These are phyloP conservation scores for Dasypus novemcinctus DNA, from an alignment of 2,113 vertebrate species.

Conservation along the genomic window DNA sequence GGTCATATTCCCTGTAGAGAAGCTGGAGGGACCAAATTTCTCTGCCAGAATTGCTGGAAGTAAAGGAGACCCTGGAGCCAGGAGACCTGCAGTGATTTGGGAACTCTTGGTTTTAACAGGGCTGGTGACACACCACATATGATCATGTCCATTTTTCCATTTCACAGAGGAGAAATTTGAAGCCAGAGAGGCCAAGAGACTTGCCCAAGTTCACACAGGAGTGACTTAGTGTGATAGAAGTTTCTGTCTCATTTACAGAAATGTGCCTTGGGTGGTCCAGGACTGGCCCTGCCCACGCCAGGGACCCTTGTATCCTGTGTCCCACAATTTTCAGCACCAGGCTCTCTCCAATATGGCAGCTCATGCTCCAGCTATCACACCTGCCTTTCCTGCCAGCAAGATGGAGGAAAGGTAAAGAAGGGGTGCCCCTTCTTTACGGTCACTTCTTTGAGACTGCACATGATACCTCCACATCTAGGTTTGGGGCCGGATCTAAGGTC, in stretches of 20 bases:
- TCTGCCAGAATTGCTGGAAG: not conserved
- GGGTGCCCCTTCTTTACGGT: not conserved
- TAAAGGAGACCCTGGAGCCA: not conserved
- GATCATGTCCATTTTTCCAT: not conserved
- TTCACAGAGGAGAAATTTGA: not conserved
- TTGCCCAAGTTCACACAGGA: not conserved
- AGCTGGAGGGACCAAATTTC: not conserved
- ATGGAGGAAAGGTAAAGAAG: not conserved
- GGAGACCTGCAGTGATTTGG: not conserved
- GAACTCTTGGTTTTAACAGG: not conserved
- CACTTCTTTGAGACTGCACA: not conserved
- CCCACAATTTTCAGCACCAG: not conserved
- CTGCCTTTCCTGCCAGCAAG: not conserved
- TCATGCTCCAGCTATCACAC: not conserved
- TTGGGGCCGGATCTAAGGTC: not conserved
- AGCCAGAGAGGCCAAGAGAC: not conserved
- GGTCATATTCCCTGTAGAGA: no score
- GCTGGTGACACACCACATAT: no score
- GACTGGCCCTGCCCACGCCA: no score
- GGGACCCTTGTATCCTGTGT: not conserved
- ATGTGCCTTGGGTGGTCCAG: not conserved
- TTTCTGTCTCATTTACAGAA: not conserved
- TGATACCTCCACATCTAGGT: not conserved
- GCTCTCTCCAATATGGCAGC: not conserved
- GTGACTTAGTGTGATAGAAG: not conserved